Percentiles rank a stretch among this genome's conserved stretches.
Evolutionary conservation across 37 sponge, comb jelly and placozoan species (phyloP).

Genomic region (Halichondria panicea): DNA sequence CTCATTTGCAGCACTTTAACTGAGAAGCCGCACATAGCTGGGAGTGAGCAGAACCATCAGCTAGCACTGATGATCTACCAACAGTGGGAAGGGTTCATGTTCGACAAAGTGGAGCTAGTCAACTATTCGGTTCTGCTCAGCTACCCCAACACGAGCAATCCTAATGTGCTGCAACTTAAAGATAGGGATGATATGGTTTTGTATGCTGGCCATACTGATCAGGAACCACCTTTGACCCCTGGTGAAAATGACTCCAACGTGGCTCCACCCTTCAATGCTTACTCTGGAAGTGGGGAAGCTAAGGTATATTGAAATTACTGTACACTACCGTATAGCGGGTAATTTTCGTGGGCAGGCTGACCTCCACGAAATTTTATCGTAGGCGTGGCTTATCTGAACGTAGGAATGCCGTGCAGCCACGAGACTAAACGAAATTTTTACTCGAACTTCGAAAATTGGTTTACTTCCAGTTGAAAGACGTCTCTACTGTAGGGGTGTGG

Average conservation of each 20-base stretch:
- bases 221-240: constrained; percentile 51
- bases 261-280: constrained; percentile 69
- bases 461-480: no score
- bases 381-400: no score
- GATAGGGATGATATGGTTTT: constrained; percentile 1
- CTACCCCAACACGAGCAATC: constrained; percentile 52
- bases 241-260: constrained; percentile 69
- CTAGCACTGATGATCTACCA: constrained; percentile 43
- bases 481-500: no score
- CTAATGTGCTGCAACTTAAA: constrained; percentile 43
- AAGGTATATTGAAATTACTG: no score
- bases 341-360: no score
- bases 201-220: constrained; percentile 38
- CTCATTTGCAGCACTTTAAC: constrained; percentile 39
- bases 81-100: constrained; percentile 39
- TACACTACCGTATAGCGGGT: no score
- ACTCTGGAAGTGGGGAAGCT: constrained; percentile 55
- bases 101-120: constrained; percentile 65
- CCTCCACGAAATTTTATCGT: no score
- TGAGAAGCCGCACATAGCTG: constrained; percentile 75
- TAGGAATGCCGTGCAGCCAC: no score
- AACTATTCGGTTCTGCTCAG: constrained; percentile 65
- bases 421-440: no score
- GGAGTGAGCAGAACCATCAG: constrained; percentile 28
- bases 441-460: no score